These are phyloP conservation scores for Talpa occidentalis DNA, from an alignment of 2,113 vertebrate genomes.

Conservation along the genomic window DNA sequence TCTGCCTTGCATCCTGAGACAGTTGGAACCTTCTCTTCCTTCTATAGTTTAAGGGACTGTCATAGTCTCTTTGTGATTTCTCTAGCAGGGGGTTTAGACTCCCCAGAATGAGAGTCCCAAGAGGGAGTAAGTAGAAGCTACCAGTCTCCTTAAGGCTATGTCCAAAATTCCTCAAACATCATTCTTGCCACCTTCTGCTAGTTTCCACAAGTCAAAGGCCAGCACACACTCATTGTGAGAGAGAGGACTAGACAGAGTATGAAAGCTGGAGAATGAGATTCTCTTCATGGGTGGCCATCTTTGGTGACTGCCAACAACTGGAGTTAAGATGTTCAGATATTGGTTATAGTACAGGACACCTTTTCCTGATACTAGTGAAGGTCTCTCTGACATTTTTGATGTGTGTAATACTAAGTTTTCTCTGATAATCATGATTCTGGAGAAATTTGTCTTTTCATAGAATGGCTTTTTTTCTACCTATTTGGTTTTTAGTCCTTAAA, in stretches of 20 bases:
- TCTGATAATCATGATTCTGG: neutral
- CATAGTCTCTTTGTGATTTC: neutral
- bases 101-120: neutral
- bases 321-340: neutral
- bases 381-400: neutral
- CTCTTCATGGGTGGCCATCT: neutral
- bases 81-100: neutral
- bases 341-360: neutral
- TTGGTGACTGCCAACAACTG: neutral
- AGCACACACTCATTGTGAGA: neutral
- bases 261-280: neutral
- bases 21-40: neutral
- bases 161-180: neutral
- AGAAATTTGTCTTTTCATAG: neutral
- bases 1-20: neutral
- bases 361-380: neutral
- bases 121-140: neutral
- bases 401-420: neutral
- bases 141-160: neutral
- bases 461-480: neutral
- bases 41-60: neutral
- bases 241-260: neutral
- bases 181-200: neutral
- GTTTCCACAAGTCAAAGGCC: neutral
- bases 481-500: conserved; percentile 20